A percentile compares a stretch with the other conserved stretches of the same genome.
Evolutionary conservation across 2,797 vertebrate species (phyloP).

Genomic region (Masticophis lateralis): DNA sequence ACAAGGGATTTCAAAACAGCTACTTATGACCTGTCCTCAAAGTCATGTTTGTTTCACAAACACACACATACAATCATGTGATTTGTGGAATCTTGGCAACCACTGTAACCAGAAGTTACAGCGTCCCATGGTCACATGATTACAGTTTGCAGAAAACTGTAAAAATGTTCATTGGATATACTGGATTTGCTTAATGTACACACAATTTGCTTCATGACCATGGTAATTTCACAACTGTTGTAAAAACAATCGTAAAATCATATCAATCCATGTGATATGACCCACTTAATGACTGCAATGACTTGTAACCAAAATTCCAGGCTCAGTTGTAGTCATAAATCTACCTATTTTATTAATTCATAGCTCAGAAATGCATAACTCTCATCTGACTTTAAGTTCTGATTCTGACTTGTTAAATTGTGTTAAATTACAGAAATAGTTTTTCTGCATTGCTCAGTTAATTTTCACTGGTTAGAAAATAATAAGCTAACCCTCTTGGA

Average conservation of each 20-base stretch:
- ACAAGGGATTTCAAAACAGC: not conserved
- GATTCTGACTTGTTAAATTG: constrained; percentile 63
- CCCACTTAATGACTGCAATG: not conserved
- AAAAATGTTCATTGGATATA: not conserved
- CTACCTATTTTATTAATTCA: constrained; percentile 61
- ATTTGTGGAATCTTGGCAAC: not conserved
- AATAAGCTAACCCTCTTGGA: constrained; percentile 58
- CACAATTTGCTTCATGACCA: not conserved
- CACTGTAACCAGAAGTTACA: too few relatives aligned
- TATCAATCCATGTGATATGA: not conserved
- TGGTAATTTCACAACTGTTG: not conserved
- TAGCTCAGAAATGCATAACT: constrained; percentile 60
- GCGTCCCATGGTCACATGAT: not conserved
- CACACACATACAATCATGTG: not conserved
- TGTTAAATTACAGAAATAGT: constrained; percentile 64
- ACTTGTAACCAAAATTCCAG: not conserved
- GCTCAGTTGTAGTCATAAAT: not conserved
- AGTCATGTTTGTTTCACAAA: not conserved
- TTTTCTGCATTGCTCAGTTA: constrained; percentile 60
- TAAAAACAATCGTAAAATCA: not conserved
- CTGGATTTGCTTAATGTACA: not conserved
- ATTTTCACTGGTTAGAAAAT: constrained; percentile 67
- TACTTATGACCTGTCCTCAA: not conserved
- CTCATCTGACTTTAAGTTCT: constrained; percentile 62
- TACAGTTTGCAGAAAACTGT: not conserved